Conservation (phyloP, 1,140 invertebrate species). For the Dendroctonus ponderosae region DNA sequence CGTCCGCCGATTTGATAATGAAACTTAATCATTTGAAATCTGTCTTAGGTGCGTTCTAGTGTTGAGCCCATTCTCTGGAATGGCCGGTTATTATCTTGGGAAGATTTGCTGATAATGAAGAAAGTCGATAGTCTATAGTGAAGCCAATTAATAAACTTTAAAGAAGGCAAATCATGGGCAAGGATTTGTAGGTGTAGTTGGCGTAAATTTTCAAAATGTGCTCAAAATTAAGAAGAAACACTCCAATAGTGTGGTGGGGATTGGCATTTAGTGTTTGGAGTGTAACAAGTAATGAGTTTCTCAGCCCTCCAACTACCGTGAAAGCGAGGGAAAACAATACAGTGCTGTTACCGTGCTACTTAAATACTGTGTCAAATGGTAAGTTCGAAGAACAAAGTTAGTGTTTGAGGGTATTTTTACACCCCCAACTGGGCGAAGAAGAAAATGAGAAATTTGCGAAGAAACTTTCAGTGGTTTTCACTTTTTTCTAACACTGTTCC, state of each 20-base stretch:
- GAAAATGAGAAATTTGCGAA: constrained; percentile 2
- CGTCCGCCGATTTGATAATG: constrained; percentile 8
- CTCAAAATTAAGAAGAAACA: background rate
- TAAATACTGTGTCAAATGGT: constrained; percentile 57
- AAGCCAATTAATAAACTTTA: background rate
- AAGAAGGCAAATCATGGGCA: background rate
- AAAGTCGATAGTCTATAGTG: background rate
- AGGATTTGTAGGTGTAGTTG: background rate
- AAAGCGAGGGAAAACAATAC: constrained; percentile 72
- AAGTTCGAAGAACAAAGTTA: constrained; percentile 16
- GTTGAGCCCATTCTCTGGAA: background rate
- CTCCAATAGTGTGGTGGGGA: constrained; percentile 1
- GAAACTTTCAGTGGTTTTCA: too few relatives aligned
- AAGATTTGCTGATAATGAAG: background rate
- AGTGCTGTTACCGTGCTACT: constrained; percentile 70
- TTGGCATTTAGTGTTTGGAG: constrained; percentile 10
- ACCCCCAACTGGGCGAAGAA: background rate
- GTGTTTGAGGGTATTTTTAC: background rate
- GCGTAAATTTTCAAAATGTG: background rate
- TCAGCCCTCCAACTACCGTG: constrained; percentile 67
- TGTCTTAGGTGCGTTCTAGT: background rate
- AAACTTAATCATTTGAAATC: constrained; percentile 12
- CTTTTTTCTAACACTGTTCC: constrained; percentile 2
- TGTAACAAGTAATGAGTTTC: constrained; percentile 47
- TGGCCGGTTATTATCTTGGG: background rate